phyloP scores from a whole-genome alignment of 92 coral and sea anemone genomes.

The Anthopleura xanthogrammica region DNA sequence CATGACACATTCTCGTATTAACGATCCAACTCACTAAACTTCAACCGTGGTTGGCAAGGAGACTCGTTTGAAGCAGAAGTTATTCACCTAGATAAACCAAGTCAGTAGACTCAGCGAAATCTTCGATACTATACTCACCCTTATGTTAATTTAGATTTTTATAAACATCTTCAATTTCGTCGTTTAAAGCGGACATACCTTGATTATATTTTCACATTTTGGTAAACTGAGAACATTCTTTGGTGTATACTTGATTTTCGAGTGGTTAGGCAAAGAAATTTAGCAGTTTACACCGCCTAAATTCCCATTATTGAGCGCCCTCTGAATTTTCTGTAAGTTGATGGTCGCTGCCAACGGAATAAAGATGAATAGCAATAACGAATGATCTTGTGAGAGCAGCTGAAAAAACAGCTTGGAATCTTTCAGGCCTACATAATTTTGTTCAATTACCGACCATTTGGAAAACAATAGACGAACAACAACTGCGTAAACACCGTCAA shows the following conservation, averaged over 20 bases:
- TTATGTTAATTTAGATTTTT: conserved; percentile 25
- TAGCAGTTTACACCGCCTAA: neutral
- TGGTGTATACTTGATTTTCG: neutral
- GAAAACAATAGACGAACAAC: conserved; percentile 76
- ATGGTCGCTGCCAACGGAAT: conserved; percentile 27
- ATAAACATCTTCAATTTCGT: conserved; percentile 18
- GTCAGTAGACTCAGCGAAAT: neutral
- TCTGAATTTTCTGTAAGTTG: conserved; percentile 13
- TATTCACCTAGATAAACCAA: neutral
- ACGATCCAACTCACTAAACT: neutral
- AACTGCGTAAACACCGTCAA: conserved; percentile 87
- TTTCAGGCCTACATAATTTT: conserved; percentile 85
- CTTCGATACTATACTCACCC: neutral
- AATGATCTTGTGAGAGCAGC: conserved; percentile 57
- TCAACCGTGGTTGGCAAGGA: neutral
- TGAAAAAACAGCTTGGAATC: conserved; percentile 83
- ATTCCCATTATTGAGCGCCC: neutral
- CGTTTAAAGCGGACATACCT: conserved; percentile 15
- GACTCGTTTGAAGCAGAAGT: neutral
- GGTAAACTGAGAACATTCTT: neutral
- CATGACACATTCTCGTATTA: neutral
- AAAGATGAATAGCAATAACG: conserved; percentile 24
- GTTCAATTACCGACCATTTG: conserved; percentile 98
- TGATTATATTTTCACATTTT: neutral
- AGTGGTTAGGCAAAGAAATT: neutral